Conservation (phyloP, 2,113 vertebrate species). For the Psittacara wagleri region DNA sequence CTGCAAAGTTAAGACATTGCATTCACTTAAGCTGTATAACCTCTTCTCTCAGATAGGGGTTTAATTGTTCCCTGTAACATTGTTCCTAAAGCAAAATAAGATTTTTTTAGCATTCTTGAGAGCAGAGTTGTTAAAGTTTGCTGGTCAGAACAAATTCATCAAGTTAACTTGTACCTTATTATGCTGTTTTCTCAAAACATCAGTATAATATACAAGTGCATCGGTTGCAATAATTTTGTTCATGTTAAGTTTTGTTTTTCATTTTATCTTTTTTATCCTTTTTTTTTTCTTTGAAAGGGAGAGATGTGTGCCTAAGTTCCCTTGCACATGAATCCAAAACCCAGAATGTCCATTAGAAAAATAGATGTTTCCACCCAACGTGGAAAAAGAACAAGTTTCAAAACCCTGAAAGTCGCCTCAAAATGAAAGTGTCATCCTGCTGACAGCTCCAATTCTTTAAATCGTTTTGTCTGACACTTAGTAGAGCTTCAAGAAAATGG, state of each 20-base stretch:
- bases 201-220: background rate
- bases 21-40: conserved; percentile 38
- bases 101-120: background rate
- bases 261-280: background rate
- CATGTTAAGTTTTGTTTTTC: background rate
- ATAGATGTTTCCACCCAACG: background rate
- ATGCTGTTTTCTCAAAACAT: background rate
- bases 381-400: background rate
- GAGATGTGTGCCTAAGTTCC: background rate
- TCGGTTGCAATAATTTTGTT: background rate
- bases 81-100: background rate
- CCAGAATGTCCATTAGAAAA: background rate
- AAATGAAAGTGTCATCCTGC: conserved; percentile 24
- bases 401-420: background rate
- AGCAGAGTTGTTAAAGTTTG: background rate
- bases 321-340: background rate
- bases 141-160: background rate
- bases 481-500: conserved; percentile 9
- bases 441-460: conserved; percentile 29
- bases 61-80: background rate
- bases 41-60: background rate
- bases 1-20: conserved; percentile 7
- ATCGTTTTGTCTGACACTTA: conserved; percentile 41
- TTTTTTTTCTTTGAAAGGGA: background rate
- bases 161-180: background rate